These are phyloP conservation scores for Bothrops jararaca DNA, from an alignment of 2,113 vertebrate species.

Conservation along the genomic window DNA sequence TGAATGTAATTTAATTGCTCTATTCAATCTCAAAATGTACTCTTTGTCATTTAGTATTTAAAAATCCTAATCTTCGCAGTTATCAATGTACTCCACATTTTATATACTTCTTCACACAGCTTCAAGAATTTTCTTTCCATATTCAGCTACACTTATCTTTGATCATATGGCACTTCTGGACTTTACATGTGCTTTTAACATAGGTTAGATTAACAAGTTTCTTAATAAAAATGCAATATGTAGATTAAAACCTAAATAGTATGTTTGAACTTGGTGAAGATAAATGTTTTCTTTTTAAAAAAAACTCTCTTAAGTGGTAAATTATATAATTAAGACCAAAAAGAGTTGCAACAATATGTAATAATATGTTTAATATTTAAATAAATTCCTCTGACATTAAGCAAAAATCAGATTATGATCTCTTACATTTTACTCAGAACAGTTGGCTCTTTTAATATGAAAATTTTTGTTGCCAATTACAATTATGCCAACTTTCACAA, in stretches of 20 bases:
- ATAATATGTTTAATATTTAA: slow-evolving; percentile 23
- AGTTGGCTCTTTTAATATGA: slow-evolving; percentile 23
- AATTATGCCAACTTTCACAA: neutral
- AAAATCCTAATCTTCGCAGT: neutral
- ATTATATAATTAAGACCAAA: too few relatives aligned
- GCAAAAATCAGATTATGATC: slow-evolving; percentile 24
- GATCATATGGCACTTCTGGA: neutral
- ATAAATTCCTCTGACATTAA: slow-evolving; percentile 11
- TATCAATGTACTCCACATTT: neutral
- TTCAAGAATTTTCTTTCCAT: neutral
- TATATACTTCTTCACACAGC: neutral
- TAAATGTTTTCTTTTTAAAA: neutral
- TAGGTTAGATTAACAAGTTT: neutral
- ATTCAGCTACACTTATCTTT: neutral
- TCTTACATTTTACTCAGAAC: slow-evolving; percentile 34
- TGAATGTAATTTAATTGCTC: neutral
- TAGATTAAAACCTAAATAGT: neutral
- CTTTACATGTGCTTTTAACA: neutral
- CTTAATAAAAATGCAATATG: neutral
- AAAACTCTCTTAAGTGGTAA: too few relatives aligned
- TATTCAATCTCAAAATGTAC: neutral
- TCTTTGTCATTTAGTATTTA: neutral
- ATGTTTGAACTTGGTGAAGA: slow-evolving; percentile 22
- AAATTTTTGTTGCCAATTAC: slow-evolving; percentile 9
- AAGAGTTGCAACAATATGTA: slow-evolving; percentile 8